These are phyloP conservation scores for Drosophila persimilis DNA, from an alignment of 1,140 invertebrate species.

Conservation along the genomic window DNA sequence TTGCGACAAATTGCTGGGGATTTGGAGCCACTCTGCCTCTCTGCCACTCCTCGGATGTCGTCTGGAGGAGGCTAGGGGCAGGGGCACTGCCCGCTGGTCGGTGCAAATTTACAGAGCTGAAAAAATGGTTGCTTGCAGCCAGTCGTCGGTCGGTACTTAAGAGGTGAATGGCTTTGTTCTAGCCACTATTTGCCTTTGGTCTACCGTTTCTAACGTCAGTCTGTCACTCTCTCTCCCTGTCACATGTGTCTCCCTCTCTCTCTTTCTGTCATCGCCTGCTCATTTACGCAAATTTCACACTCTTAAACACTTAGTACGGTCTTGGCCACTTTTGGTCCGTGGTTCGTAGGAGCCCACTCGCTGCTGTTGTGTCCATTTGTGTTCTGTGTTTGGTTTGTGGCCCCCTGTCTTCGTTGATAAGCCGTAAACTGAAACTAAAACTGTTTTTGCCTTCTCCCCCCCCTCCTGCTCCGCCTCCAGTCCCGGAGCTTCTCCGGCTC, in stretches of 20 bases:
- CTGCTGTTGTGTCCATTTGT: no score
- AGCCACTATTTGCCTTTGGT: slow-evolving; percentile 20
- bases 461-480: no score
- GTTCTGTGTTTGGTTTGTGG: no score
- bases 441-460: neutral
- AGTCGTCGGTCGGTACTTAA: slow-evolving; percentile 34
- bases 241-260: no score
- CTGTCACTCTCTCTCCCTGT: slow-evolving; percentile 5
- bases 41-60: slow-evolving; percentile 9
- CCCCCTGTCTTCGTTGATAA: no score
- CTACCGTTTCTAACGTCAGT: neutral
- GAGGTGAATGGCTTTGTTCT: slow-evolving; percentile 65
- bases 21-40: slow-evolving; percentile 50
- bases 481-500: no score
- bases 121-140: slow-evolving; percentile 42
- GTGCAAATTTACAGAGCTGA: slow-evolving; percentile 23
- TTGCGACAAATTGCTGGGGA: slow-evolving; percentile 76
- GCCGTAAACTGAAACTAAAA: neutral
- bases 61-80: slow-evolving; percentile 5
- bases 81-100: slow-evolving; percentile 23
- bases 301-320: slow-evolving; percentile 24
- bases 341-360: no score
- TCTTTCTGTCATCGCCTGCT: slow-evolving; percentile 5
- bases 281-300: slow-evolving; percentile 68
- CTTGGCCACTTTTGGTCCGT: slow-evolving; percentile 27